Conservation (phyloP, 2,888 invertebrate species). For the Anthophora plumipes region DNA sequence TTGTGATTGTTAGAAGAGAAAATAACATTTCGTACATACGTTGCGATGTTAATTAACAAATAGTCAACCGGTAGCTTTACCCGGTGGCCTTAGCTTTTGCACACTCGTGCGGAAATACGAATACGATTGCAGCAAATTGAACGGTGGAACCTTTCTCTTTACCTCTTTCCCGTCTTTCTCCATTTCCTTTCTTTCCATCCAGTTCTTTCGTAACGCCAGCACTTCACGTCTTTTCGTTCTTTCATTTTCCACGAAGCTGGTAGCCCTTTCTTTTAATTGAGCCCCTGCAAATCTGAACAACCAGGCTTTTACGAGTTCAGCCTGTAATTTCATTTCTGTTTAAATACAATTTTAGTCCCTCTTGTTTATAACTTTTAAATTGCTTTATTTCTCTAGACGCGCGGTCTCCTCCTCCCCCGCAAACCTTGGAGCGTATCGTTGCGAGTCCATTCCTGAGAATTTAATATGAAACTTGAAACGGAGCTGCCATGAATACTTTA, state of each 20-base stretch:
- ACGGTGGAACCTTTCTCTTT: conserved; percentile 31
- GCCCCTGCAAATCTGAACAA: conserved; percentile 32
- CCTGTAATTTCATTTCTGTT: conserved; percentile 21
- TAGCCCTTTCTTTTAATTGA: conserved; percentile 41
- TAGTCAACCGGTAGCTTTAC: conserved; percentile 22
- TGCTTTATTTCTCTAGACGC: not conserved
- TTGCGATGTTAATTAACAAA: conserved; percentile 63
- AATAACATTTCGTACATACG: not conserved
- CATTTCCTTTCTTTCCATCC: conserved; percentile 20
- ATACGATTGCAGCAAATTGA: conserved; percentile 63
- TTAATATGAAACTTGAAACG: conserved; percentile 19
- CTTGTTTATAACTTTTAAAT: conserved; percentile 18
- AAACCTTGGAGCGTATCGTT: not conserved
- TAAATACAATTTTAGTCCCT: conserved; percentile 11
- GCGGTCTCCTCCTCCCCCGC: no score
- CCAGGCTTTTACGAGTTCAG: conserved; percentile 1
- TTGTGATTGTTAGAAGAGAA: no score
- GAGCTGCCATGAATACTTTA: no score
- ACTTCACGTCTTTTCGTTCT: conserved; percentile 38
- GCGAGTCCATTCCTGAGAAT: not conserved
- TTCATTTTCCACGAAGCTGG: conserved; percentile 24
- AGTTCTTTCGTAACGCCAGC: conserved; percentile 29
- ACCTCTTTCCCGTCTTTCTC: conserved; percentile 27
- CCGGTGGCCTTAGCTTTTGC: conserved; percentile 28
- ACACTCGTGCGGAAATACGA: conserved; percentile 23